Conservation (phyloP, 2,888 invertebrate species). For the Lysandra bellargus region DNA sequence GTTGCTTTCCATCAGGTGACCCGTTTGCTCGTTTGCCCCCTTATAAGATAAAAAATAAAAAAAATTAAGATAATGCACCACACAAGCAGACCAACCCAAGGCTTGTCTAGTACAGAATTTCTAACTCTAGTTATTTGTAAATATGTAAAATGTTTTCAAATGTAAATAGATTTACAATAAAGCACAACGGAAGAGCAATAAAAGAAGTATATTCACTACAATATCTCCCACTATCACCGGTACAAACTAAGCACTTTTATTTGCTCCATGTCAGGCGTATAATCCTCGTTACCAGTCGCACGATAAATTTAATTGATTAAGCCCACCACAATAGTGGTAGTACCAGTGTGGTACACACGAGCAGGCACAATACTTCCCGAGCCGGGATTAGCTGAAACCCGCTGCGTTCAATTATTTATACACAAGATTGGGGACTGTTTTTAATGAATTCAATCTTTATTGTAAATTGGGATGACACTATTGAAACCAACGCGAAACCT, state of each 20-base stretch:
- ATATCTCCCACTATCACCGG: slow-evolving; percentile 39
- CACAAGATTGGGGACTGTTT: slow-evolving; percentile 47
- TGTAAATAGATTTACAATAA: background rate
- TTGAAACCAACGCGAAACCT: background rate
- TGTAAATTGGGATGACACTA: slow-evolving; percentile 20
- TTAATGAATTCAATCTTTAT: slow-evolving; percentile 33
- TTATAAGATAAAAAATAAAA: too few species aligned
- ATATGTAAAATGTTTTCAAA: background rate
- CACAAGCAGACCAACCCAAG: too few species aligned
- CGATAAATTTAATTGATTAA: slow-evolving; percentile 70
- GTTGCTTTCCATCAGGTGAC: too few species aligned
- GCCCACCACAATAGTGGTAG: slow-evolving; percentile 51
- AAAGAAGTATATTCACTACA: background rate
- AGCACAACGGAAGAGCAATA: background rate
- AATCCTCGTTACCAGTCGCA: slow-evolving; percentile 52
- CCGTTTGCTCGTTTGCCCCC: too few species aligned
- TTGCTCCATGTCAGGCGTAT: slow-evolving; percentile 47
- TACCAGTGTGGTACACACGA: slow-evolving; percentile 48
- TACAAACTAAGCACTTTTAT: slow-evolving; percentile 31
- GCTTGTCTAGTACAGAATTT: too few species aligned
- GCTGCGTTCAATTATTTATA: slow-evolving; percentile 58
- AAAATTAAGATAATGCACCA: too few species aligned
- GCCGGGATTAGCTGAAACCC: slow-evolving; percentile 58
- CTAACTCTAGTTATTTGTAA: too few species aligned
- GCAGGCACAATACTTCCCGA: slow-evolving; percentile 52